Evolutionary conservation across 2,113 vertebrate genomes (phyloP).

Genomic region (Dromaius novaehollandiae): DNA sequence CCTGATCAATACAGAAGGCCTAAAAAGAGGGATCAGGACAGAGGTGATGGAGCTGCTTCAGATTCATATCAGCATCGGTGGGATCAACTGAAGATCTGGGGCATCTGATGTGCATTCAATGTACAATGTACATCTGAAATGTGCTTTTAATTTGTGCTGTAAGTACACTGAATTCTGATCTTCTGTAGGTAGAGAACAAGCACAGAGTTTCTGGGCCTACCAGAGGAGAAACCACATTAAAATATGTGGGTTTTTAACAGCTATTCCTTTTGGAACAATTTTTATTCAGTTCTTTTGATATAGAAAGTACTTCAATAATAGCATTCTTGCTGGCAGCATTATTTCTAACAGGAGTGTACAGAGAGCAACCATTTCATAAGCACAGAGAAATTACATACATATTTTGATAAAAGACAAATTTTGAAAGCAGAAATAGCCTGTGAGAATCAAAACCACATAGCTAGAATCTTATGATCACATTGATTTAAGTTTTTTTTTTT

Average conservation of each 20-base stretch:
- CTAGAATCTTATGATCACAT: not conserved
- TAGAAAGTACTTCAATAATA: not conserved
- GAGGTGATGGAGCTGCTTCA: not conserved
- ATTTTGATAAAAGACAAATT: not conserved
- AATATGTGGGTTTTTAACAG: not conserved
- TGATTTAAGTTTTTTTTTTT: too few species aligned
- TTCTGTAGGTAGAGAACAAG: not conserved
- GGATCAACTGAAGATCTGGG: not conserved
- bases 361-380: not conserved
- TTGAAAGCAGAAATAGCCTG: not conserved
- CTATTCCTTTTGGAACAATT: not conserved
- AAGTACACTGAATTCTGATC: not conserved
- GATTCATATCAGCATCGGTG: not conserved
- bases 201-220: not conserved
- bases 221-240: not conserved
- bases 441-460: not conserved
- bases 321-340: not conserved
- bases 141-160: not conserved
- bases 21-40: not conserved
- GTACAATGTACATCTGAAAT: not conserved
- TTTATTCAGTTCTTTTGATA: not conserved
- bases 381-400: not conserved
- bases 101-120: not conserved
- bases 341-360: not conserved
- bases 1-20: not conserved